Percentiles rank a stretch among this genome's conserved stretches.
Evolutionary conservation across 2,888 invertebrate species (phyloP).

Genomic region (Shargacucullia verbasci): DNA sequence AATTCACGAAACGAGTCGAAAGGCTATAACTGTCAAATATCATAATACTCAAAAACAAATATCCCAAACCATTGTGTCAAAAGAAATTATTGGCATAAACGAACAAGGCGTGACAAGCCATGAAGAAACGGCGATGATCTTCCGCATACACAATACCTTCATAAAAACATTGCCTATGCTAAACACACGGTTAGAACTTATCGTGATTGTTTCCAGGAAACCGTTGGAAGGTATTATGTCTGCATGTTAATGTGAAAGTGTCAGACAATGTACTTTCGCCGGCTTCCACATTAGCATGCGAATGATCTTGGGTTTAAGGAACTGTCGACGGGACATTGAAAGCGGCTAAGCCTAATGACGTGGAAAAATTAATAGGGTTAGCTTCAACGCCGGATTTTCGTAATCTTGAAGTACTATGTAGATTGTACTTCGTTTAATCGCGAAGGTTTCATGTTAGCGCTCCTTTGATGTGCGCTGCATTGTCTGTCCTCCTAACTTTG

Average conservation of each 20-base stretch:
- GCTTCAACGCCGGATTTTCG: neutral
- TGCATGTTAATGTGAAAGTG: slow-evolving; percentile 79
- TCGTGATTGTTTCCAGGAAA: slow-evolving; percentile 72
- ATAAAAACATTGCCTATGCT: slow-evolving; percentile 64
- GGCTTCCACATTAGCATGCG: slow-evolving; percentile 66
- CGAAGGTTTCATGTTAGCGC: too few species aligned
- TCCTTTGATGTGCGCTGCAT: too few species aligned
- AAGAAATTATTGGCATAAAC: slow-evolving; percentile 12
- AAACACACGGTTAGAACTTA: slow-evolving; percentile 57
- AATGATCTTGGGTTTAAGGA: slow-evolving; percentile 61
- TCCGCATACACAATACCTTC: slow-evolving; percentile 57
- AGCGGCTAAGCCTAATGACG: slow-evolving; percentile 25
- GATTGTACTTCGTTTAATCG: neutral
- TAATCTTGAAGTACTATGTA: too few species aligned
- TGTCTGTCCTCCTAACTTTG: too few species aligned
- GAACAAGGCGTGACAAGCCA: slow-evolving; percentile 12
- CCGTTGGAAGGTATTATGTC: slow-evolving; percentile 59
- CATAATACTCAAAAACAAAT: neutral
- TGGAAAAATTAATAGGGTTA: slow-evolving; percentile 12
- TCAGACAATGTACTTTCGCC: slow-evolving; percentile 76
- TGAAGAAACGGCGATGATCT: slow-evolving; percentile 37
- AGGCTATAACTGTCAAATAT: neutral
- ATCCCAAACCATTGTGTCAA: slow-evolving; percentile 3
- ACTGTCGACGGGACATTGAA: slow-evolving; percentile 32
- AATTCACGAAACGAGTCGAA: neutral